A percentile compares a stretch with the other conserved stretches of the same genome.
Conservation (phyloP, 2,797 vertebrate species). For the Pteronotus mesoamericanus region DNA sequence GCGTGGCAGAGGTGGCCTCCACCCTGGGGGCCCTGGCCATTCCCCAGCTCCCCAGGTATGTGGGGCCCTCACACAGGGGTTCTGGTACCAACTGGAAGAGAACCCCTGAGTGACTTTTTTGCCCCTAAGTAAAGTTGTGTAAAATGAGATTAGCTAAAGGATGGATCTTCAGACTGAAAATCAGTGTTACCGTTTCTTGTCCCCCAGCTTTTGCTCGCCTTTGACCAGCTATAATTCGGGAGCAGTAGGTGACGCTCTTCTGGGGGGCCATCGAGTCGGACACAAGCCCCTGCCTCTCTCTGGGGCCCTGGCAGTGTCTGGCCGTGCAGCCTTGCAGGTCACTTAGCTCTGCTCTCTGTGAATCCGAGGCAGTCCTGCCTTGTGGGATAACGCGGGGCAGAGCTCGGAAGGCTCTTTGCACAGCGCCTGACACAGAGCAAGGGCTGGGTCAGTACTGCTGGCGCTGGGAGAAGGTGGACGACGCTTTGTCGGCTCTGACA, state of each 20-base stretch:
- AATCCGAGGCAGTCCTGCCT: accelerated
- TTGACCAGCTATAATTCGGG: not conserved
- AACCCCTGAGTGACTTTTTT: not conserved
- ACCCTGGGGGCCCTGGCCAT: slow-evolving; percentile 89
- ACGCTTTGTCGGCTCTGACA: not conserved
- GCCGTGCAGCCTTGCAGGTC: not conserved
- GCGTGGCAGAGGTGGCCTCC: slow-evolving; percentile 89
- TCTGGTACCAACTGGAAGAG: no score
- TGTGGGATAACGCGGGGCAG: accelerated
- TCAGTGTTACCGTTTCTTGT: not conserved
- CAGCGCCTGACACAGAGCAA: not conserved
- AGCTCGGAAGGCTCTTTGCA: not conserved
- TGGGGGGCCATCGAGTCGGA: accelerated
- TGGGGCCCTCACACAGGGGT: accelerated
- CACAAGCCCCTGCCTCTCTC: not conserved
- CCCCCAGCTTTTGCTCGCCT: not conserved
- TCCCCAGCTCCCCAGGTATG: slow-evolving; percentile 92
- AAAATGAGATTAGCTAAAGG: not conserved
- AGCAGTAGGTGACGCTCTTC: accelerated
- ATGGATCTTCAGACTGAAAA: not conserved
- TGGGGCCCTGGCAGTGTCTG: not conserved
- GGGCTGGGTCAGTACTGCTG: not conserved
- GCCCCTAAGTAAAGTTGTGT: not conserved
- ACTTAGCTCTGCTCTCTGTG: not conserved
- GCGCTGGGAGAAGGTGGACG: not conserved